phyloP scores from a whole-genome alignment of 2,797 vertebrate species.

The Melanotaenia parkinsoni region DNA sequence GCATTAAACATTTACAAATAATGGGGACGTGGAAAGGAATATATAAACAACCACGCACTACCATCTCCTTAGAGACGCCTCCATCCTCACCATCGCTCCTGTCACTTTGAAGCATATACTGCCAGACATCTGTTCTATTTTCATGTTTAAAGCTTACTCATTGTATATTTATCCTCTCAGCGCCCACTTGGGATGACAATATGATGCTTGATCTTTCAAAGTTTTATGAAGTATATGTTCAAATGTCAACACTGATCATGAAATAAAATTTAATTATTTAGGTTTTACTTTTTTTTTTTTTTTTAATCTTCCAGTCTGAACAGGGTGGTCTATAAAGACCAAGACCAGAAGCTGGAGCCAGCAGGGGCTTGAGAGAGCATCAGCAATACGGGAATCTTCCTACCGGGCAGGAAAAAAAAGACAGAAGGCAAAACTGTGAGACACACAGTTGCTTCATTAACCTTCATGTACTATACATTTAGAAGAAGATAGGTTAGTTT shows the following conservation, averaged over 20 bases:
- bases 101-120: constrained; percentile 47
- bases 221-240: constrained; percentile 28
- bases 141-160: constrained; percentile 36
- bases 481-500: constrained; percentile 45
- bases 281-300: background rate
- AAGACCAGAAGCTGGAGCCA: constrained; percentile 37
- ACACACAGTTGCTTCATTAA: constrained; percentile 68
- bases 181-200: constrained; percentile 30
- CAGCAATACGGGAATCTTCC: constrained; percentile 47
- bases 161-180: constrained; percentile 50
- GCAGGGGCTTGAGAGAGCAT: constrained; percentile 29
- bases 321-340: constrained; percentile 11
- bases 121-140: constrained; percentile 49
- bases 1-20: constrained; percentile 65
- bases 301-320: constrained; percentile 7
- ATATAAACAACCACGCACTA: constrained; percentile 46
- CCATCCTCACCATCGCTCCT: constrained; percentile 35
- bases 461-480: constrained; percentile 64
- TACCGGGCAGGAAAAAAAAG: constrained; percentile 37
- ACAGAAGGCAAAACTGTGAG: constrained; percentile 66
- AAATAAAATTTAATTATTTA: constrained; percentile 2
- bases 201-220: constrained; percentile 28
- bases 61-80: constrained; percentile 44
- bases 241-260: constrained; percentile 2
- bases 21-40: constrained; percentile 40